These are phyloP conservation scores for Marmota monax DNA, from an alignment of 2,113 vertebrate genomes.

Conservation along the genomic window DNA sequence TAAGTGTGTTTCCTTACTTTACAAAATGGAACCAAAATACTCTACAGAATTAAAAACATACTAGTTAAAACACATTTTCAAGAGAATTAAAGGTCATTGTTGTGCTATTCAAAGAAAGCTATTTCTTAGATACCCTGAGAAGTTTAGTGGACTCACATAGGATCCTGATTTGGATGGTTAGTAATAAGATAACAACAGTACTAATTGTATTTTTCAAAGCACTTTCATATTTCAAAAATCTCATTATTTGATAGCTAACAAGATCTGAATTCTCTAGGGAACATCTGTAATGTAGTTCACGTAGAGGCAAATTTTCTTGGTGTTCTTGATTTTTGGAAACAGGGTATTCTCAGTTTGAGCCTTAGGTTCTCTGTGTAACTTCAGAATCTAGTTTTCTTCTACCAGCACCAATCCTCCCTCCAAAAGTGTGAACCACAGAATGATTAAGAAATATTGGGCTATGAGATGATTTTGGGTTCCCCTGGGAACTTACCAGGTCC, in stretches of 20 bases:
- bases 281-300: neutral
- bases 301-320: neutral
- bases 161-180: neutral
- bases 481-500: neutral
- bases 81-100: neutral
- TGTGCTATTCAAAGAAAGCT: neutral
- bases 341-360: neutral
- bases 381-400: neutral
- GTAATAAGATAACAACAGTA: neutral
- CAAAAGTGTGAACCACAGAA: neutral
- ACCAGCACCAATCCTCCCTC: neutral
- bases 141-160: neutral
- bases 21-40: neutral
- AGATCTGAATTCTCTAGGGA: neutral
- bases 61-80: neutral
- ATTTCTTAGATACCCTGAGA: neutral
- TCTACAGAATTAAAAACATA: neutral
- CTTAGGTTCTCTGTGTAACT: neutral
- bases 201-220: conserved; percentile 22
- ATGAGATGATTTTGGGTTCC: neutral
- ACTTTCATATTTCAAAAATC: neutral
- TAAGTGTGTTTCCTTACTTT: neutral
- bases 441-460: neutral
- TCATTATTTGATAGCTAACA: neutral
- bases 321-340: neutral